phyloP scores from a whole-genome alignment of 2,888 invertebrate genomes.

The Phengaris alcon region DNA sequence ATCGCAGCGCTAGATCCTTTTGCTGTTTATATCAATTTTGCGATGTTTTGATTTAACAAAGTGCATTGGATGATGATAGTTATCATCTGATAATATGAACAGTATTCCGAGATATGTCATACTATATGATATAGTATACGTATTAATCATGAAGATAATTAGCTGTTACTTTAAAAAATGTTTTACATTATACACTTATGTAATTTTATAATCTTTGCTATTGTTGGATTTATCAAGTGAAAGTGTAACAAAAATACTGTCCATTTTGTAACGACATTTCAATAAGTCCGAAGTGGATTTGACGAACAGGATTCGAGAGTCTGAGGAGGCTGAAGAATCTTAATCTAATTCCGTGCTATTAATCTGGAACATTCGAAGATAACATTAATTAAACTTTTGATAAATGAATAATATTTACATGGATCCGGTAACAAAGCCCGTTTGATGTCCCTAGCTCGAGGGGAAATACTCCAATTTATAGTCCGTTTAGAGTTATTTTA shows the following conservation, averaged over 20 bases:
- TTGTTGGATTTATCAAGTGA: neutral
- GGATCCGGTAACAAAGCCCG: slow-evolving; percentile 18
- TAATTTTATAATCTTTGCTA: neutral
- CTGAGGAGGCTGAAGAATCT: neutral
- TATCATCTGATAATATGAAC: neutral
- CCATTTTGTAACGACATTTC: neutral
- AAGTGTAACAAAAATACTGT: neutral
- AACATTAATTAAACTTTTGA: slow-evolving; percentile 23
- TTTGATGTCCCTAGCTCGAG: slow-evolving; percentile 20
- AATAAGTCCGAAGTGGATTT: neutral
- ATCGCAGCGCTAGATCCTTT: neutral
- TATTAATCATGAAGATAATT: too few species aligned
- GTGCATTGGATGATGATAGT: neutral
- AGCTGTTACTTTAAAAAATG: neutral
- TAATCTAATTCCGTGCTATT: slow-evolving; percentile 23
- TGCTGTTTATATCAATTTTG: neutral
- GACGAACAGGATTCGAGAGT: slow-evolving; percentile 6
- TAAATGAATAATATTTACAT: slow-evolving; percentile 27
- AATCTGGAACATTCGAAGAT: slow-evolving; percentile 24
- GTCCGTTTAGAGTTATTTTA: too few species aligned
- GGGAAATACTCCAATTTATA: neutral
- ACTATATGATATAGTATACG: too few species aligned
- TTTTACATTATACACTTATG: too few species aligned
- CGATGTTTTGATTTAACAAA: neutral
- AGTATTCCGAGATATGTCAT: too few species aligned